Evolutionary conservation across 2,888 invertebrate species (phyloP).

Genomic region (Romanomermis culicivorax): DNA sequence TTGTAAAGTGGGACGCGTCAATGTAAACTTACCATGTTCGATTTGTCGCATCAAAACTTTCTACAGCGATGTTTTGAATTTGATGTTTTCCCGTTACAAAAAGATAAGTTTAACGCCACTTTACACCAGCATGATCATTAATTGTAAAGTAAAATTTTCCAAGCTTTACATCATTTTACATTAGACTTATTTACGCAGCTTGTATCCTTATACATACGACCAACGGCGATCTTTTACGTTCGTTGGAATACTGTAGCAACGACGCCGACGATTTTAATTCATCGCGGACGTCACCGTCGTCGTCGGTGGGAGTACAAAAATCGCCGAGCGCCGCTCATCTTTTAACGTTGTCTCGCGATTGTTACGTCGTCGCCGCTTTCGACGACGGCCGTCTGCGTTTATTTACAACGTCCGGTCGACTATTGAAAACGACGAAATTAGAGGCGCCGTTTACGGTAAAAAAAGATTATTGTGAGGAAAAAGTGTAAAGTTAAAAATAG

Average conservation of each 20-base stretch:
- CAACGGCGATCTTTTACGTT: conserved; percentile 77
- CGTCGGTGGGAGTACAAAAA: conserved; percentile 48
- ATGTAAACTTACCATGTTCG: too few species aligned
- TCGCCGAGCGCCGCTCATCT: not conserved
- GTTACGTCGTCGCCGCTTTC: conserved; percentile 79
- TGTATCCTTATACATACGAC: conserved; percentile 93
- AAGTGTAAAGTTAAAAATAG: not conserved
- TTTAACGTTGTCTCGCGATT: conserved; percentile 59
- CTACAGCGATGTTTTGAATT: too few species aligned
- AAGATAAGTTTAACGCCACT: too few species aligned
- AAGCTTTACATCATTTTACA: too few species aligned
- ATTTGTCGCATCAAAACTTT: too few species aligned
- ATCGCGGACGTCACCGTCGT: too few species aligned
- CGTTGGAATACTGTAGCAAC: conserved; percentile 52
- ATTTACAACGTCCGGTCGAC: conserved; percentile 20
- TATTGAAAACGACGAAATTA: not conserved
- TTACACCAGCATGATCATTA: too few species aligned
- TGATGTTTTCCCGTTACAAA: too few species aligned
- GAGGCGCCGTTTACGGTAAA: not conserved
- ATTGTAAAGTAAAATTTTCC: too few species aligned
- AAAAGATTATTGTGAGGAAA: not conserved
- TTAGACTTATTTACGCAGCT: too few species aligned
- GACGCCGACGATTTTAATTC: conserved; percentile 41
- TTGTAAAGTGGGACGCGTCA: too few species aligned
- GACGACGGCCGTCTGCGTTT: conserved; percentile 18